Base-by-base conservation (phyloP, 2,888 invertebrate genomes). In the Yponomeuta cagnagella region DNA sequence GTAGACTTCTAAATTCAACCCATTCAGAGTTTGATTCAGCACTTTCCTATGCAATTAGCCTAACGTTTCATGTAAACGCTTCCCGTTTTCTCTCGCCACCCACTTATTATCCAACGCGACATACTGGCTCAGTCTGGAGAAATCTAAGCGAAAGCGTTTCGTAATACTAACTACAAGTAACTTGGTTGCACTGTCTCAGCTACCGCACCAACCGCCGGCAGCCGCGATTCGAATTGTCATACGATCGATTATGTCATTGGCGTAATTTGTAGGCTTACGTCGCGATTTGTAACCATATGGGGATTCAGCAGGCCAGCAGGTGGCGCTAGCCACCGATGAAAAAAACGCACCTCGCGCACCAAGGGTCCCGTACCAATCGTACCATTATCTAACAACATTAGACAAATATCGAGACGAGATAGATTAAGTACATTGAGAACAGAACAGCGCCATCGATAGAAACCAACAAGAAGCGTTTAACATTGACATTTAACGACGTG, bases 81-180 rank as follows among this genome's bases (percentile, higher is more conserved):
- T 58, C 52, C 52, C 52, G 52, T 58, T 58, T 58, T 58, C 52
- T 58, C 52, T 58, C 15, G 52, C 52, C 52, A 58, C 52, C 52
- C 52, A 58, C 52, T 58, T 58, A 58, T 58, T 58, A 58, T 58
- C 52, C 52, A 58, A 58, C 52, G 52, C 52, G 52, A 58, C 52
- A 58, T 15, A 64, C 64, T 30, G 52, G 65, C 65, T 33, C 65
- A 30, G 65, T 65, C 65, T 30, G 65, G 65, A 30, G 65, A 30
- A 65, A 65, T 65, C 30, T 30, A 31, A 65, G 30, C 65, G 65
- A 65, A 64, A 65, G 65, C 33, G 65, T 65, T 30, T 8, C 65
- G 65, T 33, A 65, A 65, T 31, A 64, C 64, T 2, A 31, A 23
- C 10, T 10, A 64, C 64, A 15, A 5, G 52, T 58, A 15, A 58